phyloP scores from a whole-genome alignment of 1,140 invertebrate species.

The Drosophila jambulina region DNA sequence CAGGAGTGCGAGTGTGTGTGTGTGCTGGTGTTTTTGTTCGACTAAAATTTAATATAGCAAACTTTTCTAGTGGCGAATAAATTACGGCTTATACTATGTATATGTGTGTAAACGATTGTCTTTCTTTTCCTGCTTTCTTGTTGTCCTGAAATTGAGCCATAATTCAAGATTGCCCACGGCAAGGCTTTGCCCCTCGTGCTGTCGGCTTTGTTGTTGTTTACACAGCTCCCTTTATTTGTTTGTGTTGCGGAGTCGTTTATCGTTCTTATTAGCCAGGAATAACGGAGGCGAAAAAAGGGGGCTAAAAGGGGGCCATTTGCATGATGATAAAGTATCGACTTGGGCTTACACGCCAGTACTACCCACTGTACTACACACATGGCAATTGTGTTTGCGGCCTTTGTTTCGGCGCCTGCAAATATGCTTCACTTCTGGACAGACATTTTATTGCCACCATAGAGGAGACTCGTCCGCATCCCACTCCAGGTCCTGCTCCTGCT shows the following conservation, averaged over 20 bases:
- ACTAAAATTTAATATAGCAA: constrained; percentile 39
- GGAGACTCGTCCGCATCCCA: background rate
- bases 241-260: constrained; percentile 51
- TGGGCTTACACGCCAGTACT: constrained; percentile 41
- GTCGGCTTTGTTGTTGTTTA: constrained; percentile 26
- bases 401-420: constrained; percentile 55
- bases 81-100: constrained; percentile 19
- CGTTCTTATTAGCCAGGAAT: constrained; percentile 56
- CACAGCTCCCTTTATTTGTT: constrained; percentile 28
- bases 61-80: constrained; percentile 43
- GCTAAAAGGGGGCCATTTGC: constrained; percentile 46
- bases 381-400: constrained; percentile 17
- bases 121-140: constrained; percentile 4
- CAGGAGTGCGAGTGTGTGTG: background rate
- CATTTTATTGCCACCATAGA: constrained; percentile 52
- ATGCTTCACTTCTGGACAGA: constrained; percentile 53
- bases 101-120: constrained; percentile 25
- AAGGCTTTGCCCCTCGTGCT: constrained; percentile 22
- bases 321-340: constrained; percentile 75
- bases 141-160: constrained; percentile 44
- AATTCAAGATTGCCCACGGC: constrained; percentile 50
- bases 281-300: constrained; percentile 8
- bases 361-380: constrained; percentile 2
- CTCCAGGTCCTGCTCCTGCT: background rate
- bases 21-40: constrained; percentile 17